phyloP scores from a whole-genome alignment of 2,888 invertebrate genomes.

The Cremastobaeus sp. region DNA sequence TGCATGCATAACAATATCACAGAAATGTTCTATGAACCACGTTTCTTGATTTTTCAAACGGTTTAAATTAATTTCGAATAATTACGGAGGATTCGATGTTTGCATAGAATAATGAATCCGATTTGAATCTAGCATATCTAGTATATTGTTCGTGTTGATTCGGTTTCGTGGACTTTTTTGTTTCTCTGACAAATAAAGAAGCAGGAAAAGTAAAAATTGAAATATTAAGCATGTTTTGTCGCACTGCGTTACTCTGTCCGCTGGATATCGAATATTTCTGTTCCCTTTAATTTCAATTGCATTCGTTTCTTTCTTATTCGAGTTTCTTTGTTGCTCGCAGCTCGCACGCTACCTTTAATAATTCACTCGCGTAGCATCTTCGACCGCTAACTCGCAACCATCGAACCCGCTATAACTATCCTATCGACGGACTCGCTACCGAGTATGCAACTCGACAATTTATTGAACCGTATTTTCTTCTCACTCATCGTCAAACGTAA shows the following conservation, averaged over 20 bases:
- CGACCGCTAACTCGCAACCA: slow-evolving; percentile 56
- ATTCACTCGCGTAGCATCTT: slow-evolving; percentile 74
- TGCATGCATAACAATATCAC: too few relatives aligned
- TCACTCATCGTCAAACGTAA: slow-evolving; percentile 37
- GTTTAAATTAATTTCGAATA: too few relatives aligned
- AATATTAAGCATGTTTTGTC: too few relatives aligned
- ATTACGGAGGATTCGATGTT: too few relatives aligned
- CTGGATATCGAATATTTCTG: slow-evolving; percentile 23
- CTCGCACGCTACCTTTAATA: slow-evolving; percentile 75
- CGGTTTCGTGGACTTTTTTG: too few relatives aligned
- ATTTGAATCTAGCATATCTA: too few relatives aligned
- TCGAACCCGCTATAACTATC: slow-evolving; percentile 48
- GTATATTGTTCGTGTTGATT: too few relatives aligned
- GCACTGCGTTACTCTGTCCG: slow-evolving; percentile 20
- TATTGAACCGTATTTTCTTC: slow-evolving; percentile 47
- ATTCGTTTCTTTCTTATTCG: slow-evolving; percentile 30
- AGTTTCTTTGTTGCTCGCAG: slow-evolving; percentile 39
- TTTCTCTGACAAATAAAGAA: too few relatives aligned
- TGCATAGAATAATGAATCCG: too few relatives aligned
- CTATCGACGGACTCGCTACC: slow-evolving; percentile 34
- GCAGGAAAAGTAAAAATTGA: too few relatives aligned
- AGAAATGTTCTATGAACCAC: too few relatives aligned
- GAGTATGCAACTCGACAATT: slow-evolving; percentile 42
- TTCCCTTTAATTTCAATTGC: slow-evolving; percentile 41
- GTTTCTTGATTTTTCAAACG: too few relatives aligned